Conservation (phyloP, 2,888 invertebrate species). For the Drosophila austrosaltans region DNA sequence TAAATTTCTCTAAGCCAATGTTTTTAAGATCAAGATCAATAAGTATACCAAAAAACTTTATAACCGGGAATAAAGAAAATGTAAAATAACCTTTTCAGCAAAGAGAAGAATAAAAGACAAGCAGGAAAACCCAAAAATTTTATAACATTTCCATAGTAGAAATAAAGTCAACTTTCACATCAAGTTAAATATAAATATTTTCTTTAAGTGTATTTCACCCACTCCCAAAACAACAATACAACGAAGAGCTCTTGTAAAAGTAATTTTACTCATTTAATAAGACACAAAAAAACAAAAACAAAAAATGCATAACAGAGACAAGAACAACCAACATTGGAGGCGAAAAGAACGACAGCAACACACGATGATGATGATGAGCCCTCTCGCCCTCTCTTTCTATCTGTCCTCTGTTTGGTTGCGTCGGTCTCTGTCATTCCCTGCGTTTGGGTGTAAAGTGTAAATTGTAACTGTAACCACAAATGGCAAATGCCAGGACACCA, state of each 20-base stretch:
- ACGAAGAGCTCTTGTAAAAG: constrained; percentile 40
- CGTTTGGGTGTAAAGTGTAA: constrained; percentile 13
- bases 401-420: too few species aligned
- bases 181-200: neutral
- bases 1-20: too few species aligned
- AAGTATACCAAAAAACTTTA: too few species aligned
- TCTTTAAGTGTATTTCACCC: constrained; percentile 5
- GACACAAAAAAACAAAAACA: constrained; percentile 32
- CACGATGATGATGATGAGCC: constrained; percentile 39
- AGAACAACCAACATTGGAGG: constrained; percentile 30
- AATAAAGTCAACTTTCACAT: neutral
- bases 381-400: neutral
- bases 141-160: too few species aligned
- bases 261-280: constrained; percentile 67
- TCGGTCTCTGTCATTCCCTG: constrained; percentile 9
- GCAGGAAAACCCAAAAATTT: too few species aligned
- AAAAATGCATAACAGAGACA: neutral
- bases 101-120: too few species aligned
- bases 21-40: too few species aligned
- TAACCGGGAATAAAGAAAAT: too few species aligned
- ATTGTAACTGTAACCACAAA: constrained; percentile 47
- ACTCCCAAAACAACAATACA: constrained; percentile 26
- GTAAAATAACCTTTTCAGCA: too few species aligned
- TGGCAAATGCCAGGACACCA: constrained; percentile 59
- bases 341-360: constrained; percentile 25